Percentiles rank a stretch among this genome's conserved stretches.
phyloP scores from a whole-genome alignment of 1,140 invertebrate species.

The Tetraneura akinire region DNA sequence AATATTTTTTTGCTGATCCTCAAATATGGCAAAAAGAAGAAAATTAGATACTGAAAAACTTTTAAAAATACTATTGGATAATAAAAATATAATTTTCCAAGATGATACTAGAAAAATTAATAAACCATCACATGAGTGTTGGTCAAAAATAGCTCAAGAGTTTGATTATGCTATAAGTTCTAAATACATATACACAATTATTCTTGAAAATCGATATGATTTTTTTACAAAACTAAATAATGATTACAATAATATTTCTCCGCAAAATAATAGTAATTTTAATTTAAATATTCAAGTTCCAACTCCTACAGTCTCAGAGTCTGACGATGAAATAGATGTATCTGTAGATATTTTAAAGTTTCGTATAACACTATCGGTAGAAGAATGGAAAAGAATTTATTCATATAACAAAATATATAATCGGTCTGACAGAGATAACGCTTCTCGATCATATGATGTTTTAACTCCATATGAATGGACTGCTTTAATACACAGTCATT shows the following conservation, averaged over 20 bases:
- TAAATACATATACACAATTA: background rate
- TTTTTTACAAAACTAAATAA: background rate
- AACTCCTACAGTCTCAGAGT: background rate
- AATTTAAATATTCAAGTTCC: background rate
- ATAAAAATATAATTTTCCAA: background rate
- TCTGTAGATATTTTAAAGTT: background rate
- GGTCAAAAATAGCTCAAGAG: background rate
- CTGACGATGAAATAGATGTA: background rate
- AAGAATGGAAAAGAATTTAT: background rate
- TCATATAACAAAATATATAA: background rate
- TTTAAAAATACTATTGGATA: background rate
- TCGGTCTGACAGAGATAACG: background rate
- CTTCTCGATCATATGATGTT: background rate
- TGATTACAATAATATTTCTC: background rate
- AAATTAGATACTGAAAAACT: background rate
- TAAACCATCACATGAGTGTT: background rate
- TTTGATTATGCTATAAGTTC: background rate
- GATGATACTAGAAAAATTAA: background rate
- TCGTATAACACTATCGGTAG: background rate
- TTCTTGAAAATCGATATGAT: background rate
- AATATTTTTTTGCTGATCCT: background rate
- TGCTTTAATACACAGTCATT: background rate
- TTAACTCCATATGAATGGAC: background rate
- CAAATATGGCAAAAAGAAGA: background rate
- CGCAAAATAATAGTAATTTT: background rate